Base-by-base conservation (phyloP, 2,113 vertebrate species). In the Mystacornis crossleyi region DNA sequence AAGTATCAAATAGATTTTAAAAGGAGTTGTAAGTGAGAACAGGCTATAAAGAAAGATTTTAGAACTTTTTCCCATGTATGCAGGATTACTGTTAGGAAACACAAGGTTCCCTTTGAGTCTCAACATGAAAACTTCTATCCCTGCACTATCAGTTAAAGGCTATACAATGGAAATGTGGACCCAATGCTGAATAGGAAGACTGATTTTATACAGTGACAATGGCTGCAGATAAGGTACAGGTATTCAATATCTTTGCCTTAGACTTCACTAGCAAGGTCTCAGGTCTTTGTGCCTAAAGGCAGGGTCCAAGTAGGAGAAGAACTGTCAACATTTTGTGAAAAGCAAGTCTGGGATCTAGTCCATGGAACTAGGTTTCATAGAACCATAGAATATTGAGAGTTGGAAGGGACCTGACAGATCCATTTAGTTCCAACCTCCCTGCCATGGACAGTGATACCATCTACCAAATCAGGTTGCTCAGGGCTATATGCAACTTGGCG, bases 401-500 rank as follows among this genome's bases (percentile, higher is more conserved):
- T 64, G 31, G 50, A 62, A 62, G 5, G 8, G 12, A 57, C 18
- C 4, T 65, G 65, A 51, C 26, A 73, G 43, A 51, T 43, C 51
- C 14, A 19, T 28, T 42, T 51, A 38, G 34, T 31, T 72, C 18
- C 36, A 58, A 33, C 11, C 12, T 40, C 11, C 4, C 18, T 36
- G 18, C 21, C 21, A 33, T 10, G 26, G 17, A 7, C 8, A 31
- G 29, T 17, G 25, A 33, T 42, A 18, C 5, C 11, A 55, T n/a
- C 57, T 40, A 15, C 26, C 10, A 36, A 36, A 36, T 51, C 43
- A 50, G 14, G 8, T 18, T 57, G 9, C 14, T 72, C 42, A 36
- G 26, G 12, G 18, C 25, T 50, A 5, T 57, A 28, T 50, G 10
- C 11, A 66, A 0, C 6, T 4, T 36, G 36, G 4, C 4, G 2